Conservation (phyloP, 2,888 invertebrate genomes). For the Scaptomyza cyrtandrae region DNA sequence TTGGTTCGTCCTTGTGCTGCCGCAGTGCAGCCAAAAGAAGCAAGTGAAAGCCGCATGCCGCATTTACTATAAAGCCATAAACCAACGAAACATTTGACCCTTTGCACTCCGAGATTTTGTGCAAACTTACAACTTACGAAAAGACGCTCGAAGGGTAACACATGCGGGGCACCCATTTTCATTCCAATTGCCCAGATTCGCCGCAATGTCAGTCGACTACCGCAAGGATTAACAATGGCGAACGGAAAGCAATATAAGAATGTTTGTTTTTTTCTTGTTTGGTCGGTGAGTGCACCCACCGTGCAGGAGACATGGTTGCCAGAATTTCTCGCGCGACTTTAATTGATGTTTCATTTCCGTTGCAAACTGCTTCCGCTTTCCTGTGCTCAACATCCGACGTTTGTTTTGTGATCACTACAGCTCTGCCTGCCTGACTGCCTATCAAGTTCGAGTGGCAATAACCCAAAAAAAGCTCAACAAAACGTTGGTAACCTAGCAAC, state of each 20-base stretch:
- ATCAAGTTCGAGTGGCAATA: slow-evolving; percentile 21
- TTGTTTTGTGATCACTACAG: slow-evolving; percentile 52
- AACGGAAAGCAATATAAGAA: slow-evolving; percentile 58
- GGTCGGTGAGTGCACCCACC: too few relatives aligned
- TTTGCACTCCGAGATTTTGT: slow-evolving; percentile 32
- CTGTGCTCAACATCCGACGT: slow-evolving; percentile 65
- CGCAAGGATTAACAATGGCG: slow-evolving; percentile 54
- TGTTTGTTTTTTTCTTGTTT: background rate
- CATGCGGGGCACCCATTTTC: background rate
- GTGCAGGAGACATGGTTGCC: slow-evolving; percentile 40
- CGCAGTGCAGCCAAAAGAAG: slow-evolving; percentile 6
- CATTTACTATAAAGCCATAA: slow-evolving; percentile 62
- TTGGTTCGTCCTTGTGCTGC: background rate
- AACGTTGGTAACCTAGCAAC: slow-evolving; percentile 43
- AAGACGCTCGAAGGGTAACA: background rate
- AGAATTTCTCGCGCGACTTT: slow-evolving; percentile 59
- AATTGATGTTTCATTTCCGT: slow-evolving; percentile 83
- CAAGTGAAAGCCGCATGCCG: slow-evolving; percentile 14
- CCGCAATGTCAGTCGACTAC: slow-evolving; percentile 11
- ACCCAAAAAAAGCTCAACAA: slow-evolving; percentile 11
- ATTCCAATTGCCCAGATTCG: background rate
- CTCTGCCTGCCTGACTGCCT: slow-evolving; percentile 7
- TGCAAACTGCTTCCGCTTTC: slow-evolving; percentile 79
- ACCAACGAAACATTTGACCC: slow-evolving; percentile 44
- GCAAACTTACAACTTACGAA: slow-evolving; percentile 12